phyloP scores from a whole-genome alignment of 2,888 invertebrate species.

The Homarus gammarus region DNA sequence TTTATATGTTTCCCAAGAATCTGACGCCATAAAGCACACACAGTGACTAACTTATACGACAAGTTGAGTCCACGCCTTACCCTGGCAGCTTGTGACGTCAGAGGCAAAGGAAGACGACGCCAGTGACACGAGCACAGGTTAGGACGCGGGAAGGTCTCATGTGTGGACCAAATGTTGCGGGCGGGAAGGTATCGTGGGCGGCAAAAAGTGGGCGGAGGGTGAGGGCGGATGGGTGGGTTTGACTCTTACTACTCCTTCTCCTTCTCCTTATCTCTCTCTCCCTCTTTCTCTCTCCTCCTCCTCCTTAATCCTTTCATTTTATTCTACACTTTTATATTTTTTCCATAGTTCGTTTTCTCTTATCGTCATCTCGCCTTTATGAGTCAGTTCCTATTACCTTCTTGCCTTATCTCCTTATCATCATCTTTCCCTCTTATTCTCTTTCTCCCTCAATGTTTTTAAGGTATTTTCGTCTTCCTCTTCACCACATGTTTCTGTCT shows the following conservation, averaged over 20 bases:
- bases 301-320: too few relatives aligned
- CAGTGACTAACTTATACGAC: too few relatives aligned
- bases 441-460: too few relatives aligned
- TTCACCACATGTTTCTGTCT: too few relatives aligned
- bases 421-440: too few relatives aligned
- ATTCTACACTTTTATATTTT: too few relatives aligned
- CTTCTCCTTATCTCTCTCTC: slow-evolving; percentile 31
- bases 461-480: too few relatives aligned
- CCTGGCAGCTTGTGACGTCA: not conserved
- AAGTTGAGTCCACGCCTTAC: not conserved
- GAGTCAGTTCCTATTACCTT: too few relatives aligned
- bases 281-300: not conserved
- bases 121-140: not conserved
- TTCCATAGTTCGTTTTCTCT: too few relatives aligned
- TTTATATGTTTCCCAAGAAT: not conserved
- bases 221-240: too few relatives aligned
- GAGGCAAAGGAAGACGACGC: slow-evolving; percentile 23
- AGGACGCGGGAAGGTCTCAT: slow-evolving; percentile 23
- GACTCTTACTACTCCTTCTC: slow-evolving; percentile 18
- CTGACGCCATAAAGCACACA: too few relatives aligned
- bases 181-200: slow-evolving; percentile 23
- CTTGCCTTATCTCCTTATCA: slow-evolving; percentile 1
- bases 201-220: not conserved
- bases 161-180: slow-evolving; percentile 50
- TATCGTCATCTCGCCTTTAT: too few relatives aligned